Conservation (phyloP, 2,113 vertebrate species). For the Takifugu bimaculatus region DNA sequence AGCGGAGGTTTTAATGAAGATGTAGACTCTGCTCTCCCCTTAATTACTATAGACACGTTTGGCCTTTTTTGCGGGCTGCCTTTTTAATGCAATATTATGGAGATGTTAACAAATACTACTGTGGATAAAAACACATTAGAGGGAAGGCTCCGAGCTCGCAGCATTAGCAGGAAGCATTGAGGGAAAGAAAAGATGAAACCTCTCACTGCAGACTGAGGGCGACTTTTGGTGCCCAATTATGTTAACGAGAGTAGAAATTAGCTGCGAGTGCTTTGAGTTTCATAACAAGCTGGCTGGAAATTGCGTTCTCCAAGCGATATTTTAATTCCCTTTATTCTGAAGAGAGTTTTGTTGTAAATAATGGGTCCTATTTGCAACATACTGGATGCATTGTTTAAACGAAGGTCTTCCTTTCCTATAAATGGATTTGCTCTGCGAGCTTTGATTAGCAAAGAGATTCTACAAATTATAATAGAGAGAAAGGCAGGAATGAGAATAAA, state of each 20-base stretch:
- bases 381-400: no score
- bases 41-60: constrained; percentile 71
- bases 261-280: constrained; percentile 53
- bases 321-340: constrained; percentile 47
- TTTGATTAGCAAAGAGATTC: no score
- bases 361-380: constrained; percentile 1
- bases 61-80: constrained; percentile 46
- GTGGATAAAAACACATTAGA: constrained; percentile 57
- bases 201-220: constrained; percentile 64
- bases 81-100: constrained; percentile 65
- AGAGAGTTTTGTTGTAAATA: constrained; percentile 27
- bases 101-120: constrained; percentile 65
- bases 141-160: constrained; percentile 50
- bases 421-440: no score
- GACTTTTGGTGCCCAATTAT: constrained; percentile 72
- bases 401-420: no score
- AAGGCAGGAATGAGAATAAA: constrained; percentile 7
- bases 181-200: constrained; percentile 65
- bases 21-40: constrained; percentile 45
- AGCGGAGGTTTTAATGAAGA: constrained; percentile 64
- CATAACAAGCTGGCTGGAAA: constrained; percentile 54
- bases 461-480: neutral
- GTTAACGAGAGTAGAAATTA: constrained; percentile 66
- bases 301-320: constrained; percentile 46
- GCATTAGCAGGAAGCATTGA: constrained; percentile 53